These are phyloP conservation scores for Arvicanthis niloticus DNA, from an alignment of 2,113 vertebrate species.

Conservation along the genomic window DNA sequence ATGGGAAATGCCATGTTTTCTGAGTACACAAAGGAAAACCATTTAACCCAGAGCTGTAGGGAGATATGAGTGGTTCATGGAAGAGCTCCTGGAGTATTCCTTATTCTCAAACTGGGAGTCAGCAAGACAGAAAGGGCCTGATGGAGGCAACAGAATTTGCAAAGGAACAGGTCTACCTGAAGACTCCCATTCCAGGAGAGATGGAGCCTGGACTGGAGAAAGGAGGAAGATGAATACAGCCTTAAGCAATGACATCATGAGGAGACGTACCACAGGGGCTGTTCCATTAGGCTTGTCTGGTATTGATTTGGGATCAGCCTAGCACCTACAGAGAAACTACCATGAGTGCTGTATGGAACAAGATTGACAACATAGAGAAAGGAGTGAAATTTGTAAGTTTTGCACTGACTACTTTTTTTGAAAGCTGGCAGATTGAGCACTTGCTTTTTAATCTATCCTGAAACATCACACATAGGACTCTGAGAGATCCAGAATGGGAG, in stretches of 20 bases:
- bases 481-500: neutral
- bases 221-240: neutral
- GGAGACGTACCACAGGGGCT: neutral
- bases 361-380: neutral
- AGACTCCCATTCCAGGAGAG: neutral
- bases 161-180: neutral
- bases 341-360: neutral
- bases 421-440: neutral
- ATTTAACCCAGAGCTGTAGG: neutral
- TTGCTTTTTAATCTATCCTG: neutral
- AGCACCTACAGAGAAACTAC: neutral
- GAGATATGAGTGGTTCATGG: neutral
- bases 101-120: constrained; percentile 11
- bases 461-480: neutral
- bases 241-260: neutral
- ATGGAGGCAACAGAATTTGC: neutral
- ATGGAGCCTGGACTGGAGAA: neutral
- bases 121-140: neutral
- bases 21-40: neutral
- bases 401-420: constrained; percentile 35
- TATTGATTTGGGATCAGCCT: neutral
- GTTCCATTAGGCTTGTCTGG: neutral
- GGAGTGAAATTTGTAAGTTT: neutral
- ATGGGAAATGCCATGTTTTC: neutral
- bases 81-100: neutral